Conservation (phyloP, 2,888 invertebrate species). For the Altica lythri region DNA sequence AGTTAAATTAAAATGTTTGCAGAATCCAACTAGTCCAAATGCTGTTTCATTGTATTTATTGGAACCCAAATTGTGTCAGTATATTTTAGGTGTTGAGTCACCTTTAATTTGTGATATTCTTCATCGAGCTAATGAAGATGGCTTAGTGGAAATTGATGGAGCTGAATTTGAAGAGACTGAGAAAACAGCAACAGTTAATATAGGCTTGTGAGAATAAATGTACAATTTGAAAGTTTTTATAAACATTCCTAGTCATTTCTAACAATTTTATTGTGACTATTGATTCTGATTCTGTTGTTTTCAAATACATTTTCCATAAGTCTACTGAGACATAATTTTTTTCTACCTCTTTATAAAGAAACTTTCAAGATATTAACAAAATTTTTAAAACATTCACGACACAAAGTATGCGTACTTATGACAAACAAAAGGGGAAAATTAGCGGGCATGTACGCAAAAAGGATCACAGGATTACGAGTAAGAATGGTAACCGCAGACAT, state of each 20-base stretch:
- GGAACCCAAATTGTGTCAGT: conserved; percentile 92
- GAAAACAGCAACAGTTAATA: conserved; percentile 23
- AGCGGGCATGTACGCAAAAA: no score
- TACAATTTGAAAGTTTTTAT: background rate
- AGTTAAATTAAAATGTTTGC: conserved; percentile 72
- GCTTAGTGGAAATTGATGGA: conserved; percentile 61
- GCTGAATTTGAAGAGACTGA: conserved; percentile 33
- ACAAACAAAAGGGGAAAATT: no score
- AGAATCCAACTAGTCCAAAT: conserved; percentile 72
- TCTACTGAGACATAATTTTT: no score
- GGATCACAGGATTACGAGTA: no score
- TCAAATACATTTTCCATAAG: no score
- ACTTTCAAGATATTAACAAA: no score
- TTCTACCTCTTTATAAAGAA: no score
- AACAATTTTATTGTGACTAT: no score
- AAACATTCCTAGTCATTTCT: conserved; percentile 18
- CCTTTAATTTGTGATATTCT: conserved; percentile 86
- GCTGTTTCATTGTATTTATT: conserved; percentile 86
- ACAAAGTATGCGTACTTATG: no score
- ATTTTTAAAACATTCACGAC: no score
- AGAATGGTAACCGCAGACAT: no score
- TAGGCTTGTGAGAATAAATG: conserved; percentile 16
- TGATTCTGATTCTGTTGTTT: no score
- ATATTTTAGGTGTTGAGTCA: conserved; percentile 93
- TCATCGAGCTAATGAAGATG: conserved; percentile 79